Percentiles rank a stretch among this genome's conserved stretches.
Evolutionary conservation across 2,797 vertebrate species (phyloP).

Genomic region (Artibeus lituratus): DNA sequence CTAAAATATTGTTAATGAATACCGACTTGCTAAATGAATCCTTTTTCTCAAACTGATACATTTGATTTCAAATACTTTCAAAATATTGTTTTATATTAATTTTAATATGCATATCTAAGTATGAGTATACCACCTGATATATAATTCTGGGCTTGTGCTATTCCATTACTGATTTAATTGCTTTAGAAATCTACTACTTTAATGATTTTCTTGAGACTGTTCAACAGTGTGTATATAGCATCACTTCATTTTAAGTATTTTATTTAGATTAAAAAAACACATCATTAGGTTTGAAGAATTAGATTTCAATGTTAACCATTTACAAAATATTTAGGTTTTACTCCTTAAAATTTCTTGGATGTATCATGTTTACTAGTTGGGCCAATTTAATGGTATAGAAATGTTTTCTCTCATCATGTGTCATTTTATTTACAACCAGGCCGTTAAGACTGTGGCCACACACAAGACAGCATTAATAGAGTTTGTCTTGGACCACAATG

Average conservation of each 20-base stretch:
- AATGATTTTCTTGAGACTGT: not conserved
- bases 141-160: not conserved
- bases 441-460: slow-evolving; percentile 67
- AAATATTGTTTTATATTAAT: not conserved
- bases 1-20: not conserved
- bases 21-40: not conserved
- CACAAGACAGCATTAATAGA: slow-evolving; percentile 72
- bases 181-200: not conserved
- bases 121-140: not conserved
- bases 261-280: slow-evolving; percentile 52
- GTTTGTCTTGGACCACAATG: slow-evolving; percentile 71
- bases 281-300: not conserved
- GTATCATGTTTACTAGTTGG: not conserved
- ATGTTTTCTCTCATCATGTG: slow-evolving; percentile 64
- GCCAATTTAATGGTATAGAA: slow-evolving; percentile 57
- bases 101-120: not conserved
- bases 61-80: not conserved
- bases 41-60: not conserved
- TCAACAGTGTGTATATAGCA: not conserved
- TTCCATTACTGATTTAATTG: not conserved
- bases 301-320: not conserved
- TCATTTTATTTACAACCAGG: slow-evolving; percentile 77
- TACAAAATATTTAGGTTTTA: not conserved
- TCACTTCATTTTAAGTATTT: not conserved
- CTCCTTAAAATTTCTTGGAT: not conserved